Conservation (phyloP, 2,797 vertebrate species). For the Catostomus latipinnis region DNA sequence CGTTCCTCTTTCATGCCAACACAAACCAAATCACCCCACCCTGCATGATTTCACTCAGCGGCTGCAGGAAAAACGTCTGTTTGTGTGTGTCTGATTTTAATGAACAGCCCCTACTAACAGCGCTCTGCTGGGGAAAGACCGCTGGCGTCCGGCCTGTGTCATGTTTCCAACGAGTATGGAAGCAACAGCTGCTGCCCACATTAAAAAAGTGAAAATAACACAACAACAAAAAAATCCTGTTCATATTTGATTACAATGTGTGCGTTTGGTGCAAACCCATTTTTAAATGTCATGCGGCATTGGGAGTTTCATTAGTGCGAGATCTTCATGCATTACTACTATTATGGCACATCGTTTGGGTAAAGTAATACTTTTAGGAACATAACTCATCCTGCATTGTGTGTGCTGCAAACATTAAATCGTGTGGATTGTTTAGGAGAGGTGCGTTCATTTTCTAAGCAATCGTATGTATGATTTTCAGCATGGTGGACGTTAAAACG, state of each 20-base stretch:
- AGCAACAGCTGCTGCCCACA: slow-evolving; percentile 43
- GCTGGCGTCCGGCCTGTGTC: slow-evolving; percentile 41
- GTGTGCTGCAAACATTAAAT: too few relatives aligned
- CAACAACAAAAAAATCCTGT: neutral
- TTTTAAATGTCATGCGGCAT: neutral
- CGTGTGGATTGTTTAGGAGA: too few relatives aligned
- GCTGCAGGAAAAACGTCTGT: slow-evolving; percentile 21
- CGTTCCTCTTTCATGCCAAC: slow-evolving; percentile 28
- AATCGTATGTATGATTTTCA: too few relatives aligned
- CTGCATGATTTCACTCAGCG: slow-evolving; percentile 57
- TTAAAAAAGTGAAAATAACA: slow-evolving; percentile 28
- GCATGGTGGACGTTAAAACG: too few relatives aligned
- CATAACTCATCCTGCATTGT: too few relatives aligned
- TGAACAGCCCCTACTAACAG: slow-evolving; percentile 38
- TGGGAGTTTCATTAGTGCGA: neutral
- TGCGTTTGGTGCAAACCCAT: neutral
- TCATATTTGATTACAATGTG: neutral
- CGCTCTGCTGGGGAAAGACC: slow-evolving; percentile 12
- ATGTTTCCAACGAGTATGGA: slow-evolving; percentile 41
- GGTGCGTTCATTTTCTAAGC: too few relatives aligned
- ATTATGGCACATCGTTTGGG: too few relatives aligned
- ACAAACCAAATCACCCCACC: slow-evolving; percentile 45
- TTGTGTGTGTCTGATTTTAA: slow-evolving; percentile 17
- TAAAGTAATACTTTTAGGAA: too few relatives aligned
- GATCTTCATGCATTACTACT: too few relatives aligned